Evolutionary conservation across 2,888 invertebrate species (phyloP).

Genomic region (Drosophila melanosoma): DNA sequence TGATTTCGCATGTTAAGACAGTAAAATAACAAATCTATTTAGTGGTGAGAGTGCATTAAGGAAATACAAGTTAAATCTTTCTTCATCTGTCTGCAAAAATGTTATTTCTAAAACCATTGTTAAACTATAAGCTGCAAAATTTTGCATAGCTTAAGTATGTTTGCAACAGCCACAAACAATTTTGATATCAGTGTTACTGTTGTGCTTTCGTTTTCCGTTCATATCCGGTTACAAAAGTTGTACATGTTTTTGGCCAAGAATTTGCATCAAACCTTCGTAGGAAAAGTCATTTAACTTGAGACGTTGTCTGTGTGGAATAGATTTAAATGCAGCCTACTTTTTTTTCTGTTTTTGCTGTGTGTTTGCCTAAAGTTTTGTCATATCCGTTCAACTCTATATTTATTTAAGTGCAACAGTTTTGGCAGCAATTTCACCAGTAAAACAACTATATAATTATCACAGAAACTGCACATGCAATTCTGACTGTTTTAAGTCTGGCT

Average conservation of each 20-base stretch:
- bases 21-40: neutral
- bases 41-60: neutral
- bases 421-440: slow-evolving; percentile 26
- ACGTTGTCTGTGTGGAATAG: slow-evolving; percentile 15
- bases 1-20: slow-evolving; percentile 2
- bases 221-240: slow-evolving; percentile 43
- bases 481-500: neutral
- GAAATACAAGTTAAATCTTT: too few relatives aligned
- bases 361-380: slow-evolving; percentile 34
- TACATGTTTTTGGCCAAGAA: slow-evolving; percentile 33
- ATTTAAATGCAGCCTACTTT: slow-evolving; percentile 20
- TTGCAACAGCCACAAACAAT: slow-evolving; percentile 24
- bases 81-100: slow-evolving; percentile 13
- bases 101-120: slow-evolving; percentile 36
- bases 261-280: slow-evolving; percentile 17
- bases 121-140: slow-evolving; percentile 34
- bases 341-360: slow-evolving; percentile 5
- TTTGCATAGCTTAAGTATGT: slow-evolving; percentile 29
- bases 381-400: slow-evolving; percentile 30
- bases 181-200: slow-evolving; percentile 6
- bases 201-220: slow-evolving; percentile 21
- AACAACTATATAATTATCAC: slow-evolving; percentile 44
- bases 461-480: slow-evolving; percentile 2
- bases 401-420: slow-evolving; percentile 33
- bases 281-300: slow-evolving; percentile 49